phyloP scores from a whole-genome alignment of 2,888 invertebrate species.

The Anthoptus insignis region DNA sequence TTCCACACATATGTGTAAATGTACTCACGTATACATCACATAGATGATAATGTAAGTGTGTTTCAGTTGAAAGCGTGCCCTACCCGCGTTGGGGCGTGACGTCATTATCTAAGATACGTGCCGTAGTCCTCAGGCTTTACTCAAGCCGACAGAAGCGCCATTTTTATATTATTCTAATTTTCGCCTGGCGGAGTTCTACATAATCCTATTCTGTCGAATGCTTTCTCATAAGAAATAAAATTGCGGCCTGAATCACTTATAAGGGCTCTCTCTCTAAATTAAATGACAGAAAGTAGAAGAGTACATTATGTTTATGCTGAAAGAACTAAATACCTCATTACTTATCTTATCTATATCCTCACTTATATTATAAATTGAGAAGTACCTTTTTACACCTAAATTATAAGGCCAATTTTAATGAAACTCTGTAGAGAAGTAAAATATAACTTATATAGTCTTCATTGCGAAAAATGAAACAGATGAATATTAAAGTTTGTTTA shows the following conservation, averaged over 20 bases:
- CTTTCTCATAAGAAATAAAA: constrained; percentile 28
- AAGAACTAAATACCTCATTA: too few relatives aligned
- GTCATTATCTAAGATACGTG: constrained; percentile 63
- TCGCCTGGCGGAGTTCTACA: constrained; percentile 42
- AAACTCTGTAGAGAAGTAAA: too few relatives aligned
- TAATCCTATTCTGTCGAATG: constrained; percentile 36
- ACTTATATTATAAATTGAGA: too few relatives aligned
- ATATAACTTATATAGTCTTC: too few relatives aligned
- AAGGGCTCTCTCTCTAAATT: background rate
- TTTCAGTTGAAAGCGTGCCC: constrained; percentile 35
- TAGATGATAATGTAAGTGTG: constrained; percentile 35
- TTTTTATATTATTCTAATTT: constrained; percentile 56
- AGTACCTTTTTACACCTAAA: too few relatives aligned
- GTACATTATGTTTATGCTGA: too few relatives aligned
- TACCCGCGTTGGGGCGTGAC: constrained; percentile 55
- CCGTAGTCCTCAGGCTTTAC: constrained; percentile 47
- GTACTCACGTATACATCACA: constrained; percentile 32
- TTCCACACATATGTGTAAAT: constrained; percentile 32
- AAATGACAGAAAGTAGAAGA: constrained; percentile 3
- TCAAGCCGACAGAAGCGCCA: constrained; percentile 42
- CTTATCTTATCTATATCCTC: too few relatives aligned
- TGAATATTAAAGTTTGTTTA: too few relatives aligned
- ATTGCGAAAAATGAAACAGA: too few relatives aligned
- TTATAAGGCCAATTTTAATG: too few relatives aligned
- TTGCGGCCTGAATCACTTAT: constrained; percentile 16